Conservation (phyloP, 2,113 vertebrate species). For the Ammodytes marinus region DNA sequence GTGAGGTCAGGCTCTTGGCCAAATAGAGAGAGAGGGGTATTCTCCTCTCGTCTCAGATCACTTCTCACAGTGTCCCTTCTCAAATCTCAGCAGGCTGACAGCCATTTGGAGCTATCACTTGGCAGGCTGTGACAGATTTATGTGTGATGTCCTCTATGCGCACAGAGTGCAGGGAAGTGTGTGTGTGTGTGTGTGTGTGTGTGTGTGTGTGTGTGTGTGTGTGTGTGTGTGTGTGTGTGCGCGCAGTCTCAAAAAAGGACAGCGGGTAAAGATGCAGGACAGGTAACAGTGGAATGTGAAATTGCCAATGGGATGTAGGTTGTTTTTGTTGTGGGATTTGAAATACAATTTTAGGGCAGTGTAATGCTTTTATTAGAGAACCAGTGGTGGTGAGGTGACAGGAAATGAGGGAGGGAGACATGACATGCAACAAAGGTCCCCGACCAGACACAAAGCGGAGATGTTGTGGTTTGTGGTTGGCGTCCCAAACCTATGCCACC, state of each 20-base stretch:
- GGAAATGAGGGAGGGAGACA: not conserved
- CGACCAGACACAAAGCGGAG: not conserved
- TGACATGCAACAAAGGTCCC: not conserved
- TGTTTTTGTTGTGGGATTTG: conserved; percentile 3
- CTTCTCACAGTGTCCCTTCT: conserved; percentile 73
- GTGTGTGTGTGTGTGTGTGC: conserved; percentile 18
- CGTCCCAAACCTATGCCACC: not conserved
- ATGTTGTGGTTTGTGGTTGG: not conserved
- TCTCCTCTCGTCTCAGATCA: conserved; percentile 67
- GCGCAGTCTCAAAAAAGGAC: conserved; percentile 40
- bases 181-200: conserved; percentile 51
- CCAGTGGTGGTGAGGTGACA: not conserved
- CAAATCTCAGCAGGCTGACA: conserved; percentile 79
- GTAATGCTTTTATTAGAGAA: not conserved
- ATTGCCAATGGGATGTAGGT: conserved; percentile 27
- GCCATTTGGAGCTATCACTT: conserved; percentile 76
- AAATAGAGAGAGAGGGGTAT: conserved; percentile 40
- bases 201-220: conserved; percentile 47
- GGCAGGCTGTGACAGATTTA: conserved; percentile 72
- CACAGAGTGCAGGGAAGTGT: conserved; percentile 26
- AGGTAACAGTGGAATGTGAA: conserved; percentile 6
- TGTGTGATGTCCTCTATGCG: conserved; percentile 38
- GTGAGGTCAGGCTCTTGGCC: conserved; percentile 68
- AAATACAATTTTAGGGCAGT: not conserved
- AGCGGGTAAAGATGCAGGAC: not conserved